Evolutionary conservation across 1,140 invertebrate genomes (phyloP), one percentile per base, ranked within the genome.

Genomic region (Drosophila pachea): DNA sequence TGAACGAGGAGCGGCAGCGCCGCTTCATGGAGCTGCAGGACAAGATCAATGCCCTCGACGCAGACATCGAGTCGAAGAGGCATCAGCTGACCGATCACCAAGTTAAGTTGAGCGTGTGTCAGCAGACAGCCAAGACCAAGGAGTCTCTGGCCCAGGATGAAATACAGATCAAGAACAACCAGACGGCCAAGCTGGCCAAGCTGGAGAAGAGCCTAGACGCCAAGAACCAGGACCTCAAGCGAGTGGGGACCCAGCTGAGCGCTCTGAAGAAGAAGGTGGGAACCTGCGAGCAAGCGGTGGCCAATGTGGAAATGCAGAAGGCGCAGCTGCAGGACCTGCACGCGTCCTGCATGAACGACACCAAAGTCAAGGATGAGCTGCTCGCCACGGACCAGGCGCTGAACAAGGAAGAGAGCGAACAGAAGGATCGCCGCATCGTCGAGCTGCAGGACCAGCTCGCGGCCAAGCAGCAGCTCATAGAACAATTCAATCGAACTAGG

Each of bases 261-360:
- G 33, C 7, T 31, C 35, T 56, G 0, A 32, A 36, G 2, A 40
- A 33, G 3, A 33, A 14, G 1, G 4, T 68, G 11, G 31, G 66
- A 0, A 31, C 50, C 4, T 63, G 66, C 16, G 35, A 49, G 8
- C 50, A 63, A 16, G 35, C 36, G 0, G 16, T 50, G 0, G 49
- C 49, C 16, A 38, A 56, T 22, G 14, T 22, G 5, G 52, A 56
- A 1, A 5, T 68, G 0, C 66, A 68, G 6, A 42, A 56, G 11
- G 36, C 8, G 0, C 66, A 68, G 8, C 22, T 68, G 2, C 35
- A 40, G 14, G 50, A 68, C 43, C 14, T 68, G 16, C 42, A 63
- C 36, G 31, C 2, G 0, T 54, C 66, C 0, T 63, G 60, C 7
- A 50, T 32, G 1, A 68, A 63, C 6, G 63, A 52, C 16, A 68